Percentiles rank a stretch among this genome's conserved stretches.
phyloP scores from a whole-genome alignment of 2,113 vertebrate genomes.

The Coturnix japonica region DNA sequence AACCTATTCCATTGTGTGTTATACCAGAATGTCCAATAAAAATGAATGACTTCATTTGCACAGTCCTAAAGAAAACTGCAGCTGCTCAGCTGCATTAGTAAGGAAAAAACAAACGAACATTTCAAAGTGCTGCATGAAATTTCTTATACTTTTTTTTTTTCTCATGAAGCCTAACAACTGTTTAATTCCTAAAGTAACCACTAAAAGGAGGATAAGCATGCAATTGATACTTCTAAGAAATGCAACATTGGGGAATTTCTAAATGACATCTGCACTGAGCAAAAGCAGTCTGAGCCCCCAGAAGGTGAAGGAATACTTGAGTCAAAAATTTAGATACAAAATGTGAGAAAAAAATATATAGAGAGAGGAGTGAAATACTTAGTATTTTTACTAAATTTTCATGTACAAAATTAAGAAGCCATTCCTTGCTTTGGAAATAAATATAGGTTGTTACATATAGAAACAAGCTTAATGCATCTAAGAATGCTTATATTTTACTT shows the following conservation, averaged over 20 bases:
- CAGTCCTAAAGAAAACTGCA: constrained; percentile 22
- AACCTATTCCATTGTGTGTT: constrained; percentile 23
- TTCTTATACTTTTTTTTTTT: background rate
- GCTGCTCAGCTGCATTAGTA: background rate
- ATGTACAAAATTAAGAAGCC: background rate
- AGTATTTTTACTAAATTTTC: background rate
- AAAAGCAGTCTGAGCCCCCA: background rate
- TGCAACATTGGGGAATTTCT: background rate
- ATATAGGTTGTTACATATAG: background rate
- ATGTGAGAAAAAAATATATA: background rate
- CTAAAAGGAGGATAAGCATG: background rate
- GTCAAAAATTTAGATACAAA: background rate
- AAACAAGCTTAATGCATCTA: background rate
- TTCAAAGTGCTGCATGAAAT: background rate
- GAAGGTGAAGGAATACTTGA: background rate
- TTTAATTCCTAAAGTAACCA: constrained; percentile 4
- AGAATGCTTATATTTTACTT: background rate
- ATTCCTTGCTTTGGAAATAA: background rate
- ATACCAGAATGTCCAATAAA: constrained; percentile 43
- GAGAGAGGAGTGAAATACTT: background rate
- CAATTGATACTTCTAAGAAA: background rate
- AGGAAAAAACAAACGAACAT: constrained; percentile 36
- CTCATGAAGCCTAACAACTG: background rate
- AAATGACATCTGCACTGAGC: background rate
- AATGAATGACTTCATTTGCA: constrained; percentile 54